Evolutionary conservation across 2,888 invertebrate species (phyloP).

Genomic region (Chalcis sispes): DNA sequence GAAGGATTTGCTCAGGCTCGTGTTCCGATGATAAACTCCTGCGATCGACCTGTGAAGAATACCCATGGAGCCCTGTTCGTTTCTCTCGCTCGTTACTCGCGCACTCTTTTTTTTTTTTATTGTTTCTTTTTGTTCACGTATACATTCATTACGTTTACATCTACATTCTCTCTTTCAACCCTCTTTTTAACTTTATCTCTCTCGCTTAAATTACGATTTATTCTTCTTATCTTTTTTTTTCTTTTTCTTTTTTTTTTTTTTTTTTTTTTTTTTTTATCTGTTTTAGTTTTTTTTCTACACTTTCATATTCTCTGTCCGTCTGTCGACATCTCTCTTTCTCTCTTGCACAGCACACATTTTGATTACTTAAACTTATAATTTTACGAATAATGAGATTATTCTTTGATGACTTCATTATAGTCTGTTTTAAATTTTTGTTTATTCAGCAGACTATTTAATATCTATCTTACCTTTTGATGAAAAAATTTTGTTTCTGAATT

Average conservation of each 20-base stretch:
- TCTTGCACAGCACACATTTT: constrained; percentile 16
- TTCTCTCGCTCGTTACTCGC: constrained; percentile 29
- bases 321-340: constrained; percentile 63
- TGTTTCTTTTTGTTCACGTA: constrained; percentile 45
- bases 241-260: constrained; percentile 48
- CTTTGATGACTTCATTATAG: no score
- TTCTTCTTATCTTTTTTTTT: no score
- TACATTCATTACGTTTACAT: neutral
- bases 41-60: constrained; percentile 71
- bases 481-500: no score
- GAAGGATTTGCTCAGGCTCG: constrained; percentile 48
- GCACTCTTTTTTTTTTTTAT: constrained; percentile 29
- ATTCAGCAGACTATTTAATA: neutral
- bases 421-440: no score
- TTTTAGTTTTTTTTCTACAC: constrained; percentile 1
- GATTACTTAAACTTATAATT: constrained; percentile 16
- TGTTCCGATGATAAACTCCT: constrained; percentile 9
- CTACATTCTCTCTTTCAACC: neutral
- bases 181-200: neutral
- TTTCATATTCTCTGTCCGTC: constrained; percentile 64
- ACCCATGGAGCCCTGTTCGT: constrained; percentile 59
- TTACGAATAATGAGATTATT: neutral
- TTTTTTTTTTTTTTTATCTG: constrained; percentile 6
- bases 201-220: neutral
- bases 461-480: constrained; percentile 8